Base-by-base conservation (phyloP, 2,113 vertebrate genomes). In the Zootoca vivipara region DNA sequence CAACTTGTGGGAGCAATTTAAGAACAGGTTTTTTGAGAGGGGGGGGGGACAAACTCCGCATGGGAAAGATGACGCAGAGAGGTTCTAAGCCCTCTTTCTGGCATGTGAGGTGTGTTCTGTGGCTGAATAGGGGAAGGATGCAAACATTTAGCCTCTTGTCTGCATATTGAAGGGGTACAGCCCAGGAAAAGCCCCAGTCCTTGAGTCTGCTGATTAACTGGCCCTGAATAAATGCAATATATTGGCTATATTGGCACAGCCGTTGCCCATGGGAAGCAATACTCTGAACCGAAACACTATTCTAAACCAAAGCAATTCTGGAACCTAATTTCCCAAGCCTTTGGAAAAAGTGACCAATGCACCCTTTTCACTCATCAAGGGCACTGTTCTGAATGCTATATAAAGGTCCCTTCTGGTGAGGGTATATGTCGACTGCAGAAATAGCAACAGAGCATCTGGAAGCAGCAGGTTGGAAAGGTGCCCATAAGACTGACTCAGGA, bases 401-500 rank as follows among this genome's bases (percentile, higher is more conserved):
- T 75, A 67, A 82, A 88, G 79, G 52, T 33, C 40, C 64, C 26
- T 84, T 78, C 74, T 74, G 78, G 72, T 42, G 42, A 67, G 22
- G 3, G 33, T 78, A 33, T 78, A 33, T 72, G 10, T 70, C 69
- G 22, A 67, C 58, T 70, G n/a, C 62, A 70, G 82, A 78, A 70
- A 70, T 84, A 84, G 82, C 9, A 78, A 38, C 64, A 70, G n/a
- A 78, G 74, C 33, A 58, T 84, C 46, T 70, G 46, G 62, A 78
- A 70, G 74, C 33, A 84, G 40, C 38, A 78, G 22, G 15, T 89
- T 89, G 82, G 82, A 78, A 30, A 78, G 20, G 10, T 84, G 40
- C 73, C 82, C 64, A 30, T 58, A 84, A 84, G 64, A 38, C 73
- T 89, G 82, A 67, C 69, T 82, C 70, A 70, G 42, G n/a, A 82